phyloP scores from a whole-genome alignment of 2,113 vertebrate genomes.

The Kobus ellipsiprymnus region DNA sequence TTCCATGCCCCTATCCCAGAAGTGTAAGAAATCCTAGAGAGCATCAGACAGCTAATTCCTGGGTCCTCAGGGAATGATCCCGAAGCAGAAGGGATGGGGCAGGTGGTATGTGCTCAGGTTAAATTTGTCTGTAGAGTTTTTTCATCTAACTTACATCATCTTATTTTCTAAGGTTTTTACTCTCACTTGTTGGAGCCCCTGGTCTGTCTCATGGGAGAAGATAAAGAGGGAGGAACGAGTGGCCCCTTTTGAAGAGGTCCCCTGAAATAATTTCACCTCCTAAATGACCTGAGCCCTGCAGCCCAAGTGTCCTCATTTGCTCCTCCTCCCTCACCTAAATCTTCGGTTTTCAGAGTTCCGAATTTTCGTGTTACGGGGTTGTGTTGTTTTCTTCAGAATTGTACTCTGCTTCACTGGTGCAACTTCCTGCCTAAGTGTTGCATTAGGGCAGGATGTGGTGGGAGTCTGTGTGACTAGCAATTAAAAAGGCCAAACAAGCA shows the following conservation, averaged over 20 bases:
- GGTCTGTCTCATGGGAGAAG: neutral
- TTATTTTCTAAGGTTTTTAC: neutral
- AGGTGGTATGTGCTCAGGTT: neutral
- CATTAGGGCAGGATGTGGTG: neutral
- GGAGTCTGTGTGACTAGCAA: neutral
- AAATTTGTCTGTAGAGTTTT: neutral
- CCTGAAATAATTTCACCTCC: neutral
- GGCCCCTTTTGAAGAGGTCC: neutral
- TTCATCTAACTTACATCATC: neutral
- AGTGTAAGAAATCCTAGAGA: neutral
- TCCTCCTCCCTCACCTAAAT: neutral
- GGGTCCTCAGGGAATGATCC: neutral
- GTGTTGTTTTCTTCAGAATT: neutral
- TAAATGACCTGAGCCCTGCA: neutral
- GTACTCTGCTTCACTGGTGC: neutral
- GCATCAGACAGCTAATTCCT: neutral
- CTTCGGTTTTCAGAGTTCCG: neutral
- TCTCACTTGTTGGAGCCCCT: neutral
- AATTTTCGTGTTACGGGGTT: neutral
- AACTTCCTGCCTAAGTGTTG: neutral
- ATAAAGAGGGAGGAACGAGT: neutral
- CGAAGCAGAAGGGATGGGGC: neutral
- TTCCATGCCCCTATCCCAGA: neutral
- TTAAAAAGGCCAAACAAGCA: neutral
- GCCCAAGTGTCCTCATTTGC: neutral